A percentile compares a stretch with the other conserved stretches of the same genome.
Evolutionary conservation across 2,888 invertebrate genomes (phyloP).

Genomic region (Eupithecia exiguata): DNA sequence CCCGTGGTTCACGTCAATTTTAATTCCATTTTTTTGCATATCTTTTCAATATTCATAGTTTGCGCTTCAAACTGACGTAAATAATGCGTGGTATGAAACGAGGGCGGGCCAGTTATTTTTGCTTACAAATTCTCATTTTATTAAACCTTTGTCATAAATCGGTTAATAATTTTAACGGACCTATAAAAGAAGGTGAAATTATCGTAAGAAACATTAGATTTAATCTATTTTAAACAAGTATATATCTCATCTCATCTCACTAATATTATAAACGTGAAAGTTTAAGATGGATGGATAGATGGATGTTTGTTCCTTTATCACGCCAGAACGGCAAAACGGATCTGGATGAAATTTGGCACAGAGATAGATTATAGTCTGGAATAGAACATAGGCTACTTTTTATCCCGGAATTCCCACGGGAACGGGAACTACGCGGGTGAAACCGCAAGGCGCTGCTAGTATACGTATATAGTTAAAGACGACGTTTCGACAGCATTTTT

Average conservation of each 20-base stretch:
- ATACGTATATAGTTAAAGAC: too few species aligned
- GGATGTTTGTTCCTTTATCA: too few species aligned
- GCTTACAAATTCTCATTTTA: background rate
- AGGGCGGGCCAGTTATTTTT: background rate
- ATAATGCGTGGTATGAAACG: conserved; percentile 11
- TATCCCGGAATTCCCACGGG: too few species aligned
- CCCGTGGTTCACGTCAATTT: conserved; percentile 10
- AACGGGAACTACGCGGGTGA: too few species aligned
- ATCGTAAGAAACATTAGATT: background rate
- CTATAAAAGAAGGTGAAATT: too few species aligned
- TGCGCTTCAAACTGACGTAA: conserved; percentile 3
- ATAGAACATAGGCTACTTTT: too few species aligned
- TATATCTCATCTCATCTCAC: too few species aligned
- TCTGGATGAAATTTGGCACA: too few species aligned
- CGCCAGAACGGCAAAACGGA: too few species aligned
- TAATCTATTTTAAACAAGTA: background rate
- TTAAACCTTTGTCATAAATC: background rate
- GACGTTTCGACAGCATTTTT: background rate
- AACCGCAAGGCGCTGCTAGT: too few species aligned
- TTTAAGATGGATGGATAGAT: too few species aligned
- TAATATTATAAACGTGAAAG: background rate
- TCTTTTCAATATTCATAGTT: conserved; percentile 6
- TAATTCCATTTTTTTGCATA: conserved; percentile 16
- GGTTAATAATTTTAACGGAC: background rate
- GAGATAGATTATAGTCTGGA: too few species aligned